These are phyloP conservation scores for Rotaria magnacalcarata DNA, from an alignment of 2,888 invertebrate genomes.

Conservation along the genomic window DNA sequence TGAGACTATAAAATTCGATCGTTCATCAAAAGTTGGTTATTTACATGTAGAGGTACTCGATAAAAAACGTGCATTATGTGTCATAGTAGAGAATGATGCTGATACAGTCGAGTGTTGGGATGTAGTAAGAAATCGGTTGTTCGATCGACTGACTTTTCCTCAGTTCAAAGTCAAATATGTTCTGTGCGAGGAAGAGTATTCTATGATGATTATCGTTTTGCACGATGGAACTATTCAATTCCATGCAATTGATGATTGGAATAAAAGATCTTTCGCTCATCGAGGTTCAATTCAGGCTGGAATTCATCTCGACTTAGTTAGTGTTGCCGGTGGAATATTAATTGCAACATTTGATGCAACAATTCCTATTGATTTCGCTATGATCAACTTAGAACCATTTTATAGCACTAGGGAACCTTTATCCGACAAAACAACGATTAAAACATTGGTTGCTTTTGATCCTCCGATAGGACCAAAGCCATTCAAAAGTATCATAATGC, in stretches of 20 bases:
- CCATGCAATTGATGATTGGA: not conserved
- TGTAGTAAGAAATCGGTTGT: not conserved
- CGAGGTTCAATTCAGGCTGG: not conserved
- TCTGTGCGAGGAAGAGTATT: not conserved
- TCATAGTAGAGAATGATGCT: not conserved
- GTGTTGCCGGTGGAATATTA: not conserved
- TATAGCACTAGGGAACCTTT: not conserved
- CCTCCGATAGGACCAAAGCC: not conserved
- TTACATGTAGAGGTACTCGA: not conserved
- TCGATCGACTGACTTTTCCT: not conserved
- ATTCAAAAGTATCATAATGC: not conserved
- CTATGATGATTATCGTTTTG: not conserved
- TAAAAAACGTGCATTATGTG: not conserved
- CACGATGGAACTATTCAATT: not conserved
- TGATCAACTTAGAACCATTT: not conserved
- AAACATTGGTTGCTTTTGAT: not conserved
- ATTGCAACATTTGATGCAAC: not conserved
- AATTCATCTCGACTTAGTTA: not conserved
- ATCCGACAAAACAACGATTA: not conserved
- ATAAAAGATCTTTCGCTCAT: not conserved
- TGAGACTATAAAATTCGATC: not conserved
- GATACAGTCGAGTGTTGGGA: not conserved
- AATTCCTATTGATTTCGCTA: not conserved
- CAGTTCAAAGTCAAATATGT: not conserved
- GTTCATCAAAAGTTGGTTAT: not conserved